Evolutionary conservation across 1,140 invertebrate genomes (phyloP).

Genomic region (Cotesia chilonis): DNA sequence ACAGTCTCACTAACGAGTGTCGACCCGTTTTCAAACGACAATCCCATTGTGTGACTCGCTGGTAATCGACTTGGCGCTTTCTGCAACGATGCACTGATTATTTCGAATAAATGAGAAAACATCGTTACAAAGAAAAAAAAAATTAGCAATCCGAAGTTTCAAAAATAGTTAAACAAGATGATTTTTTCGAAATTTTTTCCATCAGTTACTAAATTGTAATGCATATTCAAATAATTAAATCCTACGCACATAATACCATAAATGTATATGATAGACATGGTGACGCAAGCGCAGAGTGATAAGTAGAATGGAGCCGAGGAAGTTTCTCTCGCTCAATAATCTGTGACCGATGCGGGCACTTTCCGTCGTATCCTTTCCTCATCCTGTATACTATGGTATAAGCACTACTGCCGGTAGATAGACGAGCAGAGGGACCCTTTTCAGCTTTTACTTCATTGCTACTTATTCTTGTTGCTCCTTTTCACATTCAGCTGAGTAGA

Average conservation of each 20-base stretch:
- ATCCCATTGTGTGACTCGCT: constrained; percentile 30
- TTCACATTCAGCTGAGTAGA: constrained; percentile 5
- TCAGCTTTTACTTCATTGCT: not conserved
- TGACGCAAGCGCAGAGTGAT: constrained; percentile 10
- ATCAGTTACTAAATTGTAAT: no score
- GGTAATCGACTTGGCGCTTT: constrained; percentile 24
- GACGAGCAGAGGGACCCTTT: not conserved
- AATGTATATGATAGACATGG: not conserved
- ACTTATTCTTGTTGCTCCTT: not conserved
- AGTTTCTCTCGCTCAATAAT: constrained; percentile 23
- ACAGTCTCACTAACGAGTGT: constrained; percentile 30
- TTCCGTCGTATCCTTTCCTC: constrained; percentile 11
- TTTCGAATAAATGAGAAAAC: not conserved
- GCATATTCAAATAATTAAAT: no score
- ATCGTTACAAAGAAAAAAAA: not conserved
- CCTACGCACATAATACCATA: not conserved
- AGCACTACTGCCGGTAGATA: not conserved
- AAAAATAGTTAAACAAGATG: not conserved
- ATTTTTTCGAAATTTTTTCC: no score
- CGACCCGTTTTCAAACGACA: constrained; percentile 28
- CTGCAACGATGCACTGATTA: constrained; percentile 28
- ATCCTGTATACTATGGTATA: not conserved
- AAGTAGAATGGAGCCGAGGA: not conserved
- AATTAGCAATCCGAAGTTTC: not conserved
- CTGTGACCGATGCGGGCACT: constrained; percentile 18